Evolutionary conservation across 2,888 invertebrate species (phyloP).

Genomic region (Amiota minor): DNA sequence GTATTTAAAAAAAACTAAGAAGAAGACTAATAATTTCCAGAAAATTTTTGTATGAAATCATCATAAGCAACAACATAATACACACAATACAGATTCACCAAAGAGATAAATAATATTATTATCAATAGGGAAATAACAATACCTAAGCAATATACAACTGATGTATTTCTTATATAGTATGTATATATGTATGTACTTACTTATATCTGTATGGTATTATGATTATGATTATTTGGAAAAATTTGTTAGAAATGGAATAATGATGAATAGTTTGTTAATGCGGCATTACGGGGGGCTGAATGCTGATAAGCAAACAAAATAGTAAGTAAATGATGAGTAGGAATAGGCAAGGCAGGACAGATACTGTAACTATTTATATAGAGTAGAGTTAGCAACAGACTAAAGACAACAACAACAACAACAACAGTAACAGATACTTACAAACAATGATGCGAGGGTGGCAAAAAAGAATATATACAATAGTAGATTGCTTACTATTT

Average conservation of each 20-base stretch:
- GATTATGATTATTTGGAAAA: slow-evolving; percentile 6
- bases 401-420: slow-evolving; percentile 20
- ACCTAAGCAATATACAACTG: no score
- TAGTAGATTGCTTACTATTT: background rate
- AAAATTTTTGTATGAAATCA: no score
- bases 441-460: background rate
- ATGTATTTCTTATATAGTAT: no score
- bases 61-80: no score
- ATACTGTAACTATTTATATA: no score
- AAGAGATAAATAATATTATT: no score
- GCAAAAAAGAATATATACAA: background rate
- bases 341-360: slow-evolving; percentile 13
- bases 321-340: slow-evolving; percentile 6
- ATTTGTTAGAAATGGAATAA: no score
- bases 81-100: no score
- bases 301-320: slow-evolving; percentile 13
- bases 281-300: background rate
- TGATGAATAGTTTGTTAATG: background rate
- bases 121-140: no score
- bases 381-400: background rate
- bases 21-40: no score
- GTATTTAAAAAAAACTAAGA: no score
- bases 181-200: no score
- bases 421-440: slow-evolving; percentile 1
- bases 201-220: background rate